phyloP scores from a whole-genome alignment of 2,113 vertebrate species.

The rabbit (Oryctolagus cuniculus) region DNA sequence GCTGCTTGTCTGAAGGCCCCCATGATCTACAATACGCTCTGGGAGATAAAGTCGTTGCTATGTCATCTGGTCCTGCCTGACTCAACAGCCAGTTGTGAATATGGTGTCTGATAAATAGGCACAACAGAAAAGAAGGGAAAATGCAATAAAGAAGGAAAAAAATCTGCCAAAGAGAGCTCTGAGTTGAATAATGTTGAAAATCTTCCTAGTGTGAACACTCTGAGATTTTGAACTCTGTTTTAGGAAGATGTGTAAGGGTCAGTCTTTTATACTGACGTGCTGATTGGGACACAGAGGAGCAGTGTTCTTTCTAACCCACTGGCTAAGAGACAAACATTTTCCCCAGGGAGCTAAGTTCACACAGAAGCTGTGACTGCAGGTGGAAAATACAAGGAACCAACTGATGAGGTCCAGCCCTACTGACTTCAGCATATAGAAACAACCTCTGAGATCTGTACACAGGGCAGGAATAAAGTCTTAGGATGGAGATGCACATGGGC shows the following conservation, averaged over 20 bases:
- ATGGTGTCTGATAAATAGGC: background rate
- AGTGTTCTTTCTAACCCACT: background rate
- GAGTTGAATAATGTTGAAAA: background rate
- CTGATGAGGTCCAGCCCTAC: background rate
- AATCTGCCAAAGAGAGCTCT: rapidly evolving
- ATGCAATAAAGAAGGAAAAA: background rate
- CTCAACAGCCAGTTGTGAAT: background rate
- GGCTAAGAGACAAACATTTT: background rate
- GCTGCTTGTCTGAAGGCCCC: background rate
- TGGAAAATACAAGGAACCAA: background rate
- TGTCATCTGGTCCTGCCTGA: background rate
- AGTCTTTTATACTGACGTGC: background rate
- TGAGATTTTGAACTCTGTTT: background rate
- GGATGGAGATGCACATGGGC: rapidly evolving
- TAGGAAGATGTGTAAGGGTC: background rate
- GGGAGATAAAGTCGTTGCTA: background rate
- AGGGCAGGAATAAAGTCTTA: background rate
- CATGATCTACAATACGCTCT: background rate
- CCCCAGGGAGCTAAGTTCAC: background rate
- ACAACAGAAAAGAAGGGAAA: background rate
- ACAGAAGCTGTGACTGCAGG: background rate
- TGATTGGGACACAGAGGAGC: background rate
- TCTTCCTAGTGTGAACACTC: background rate
- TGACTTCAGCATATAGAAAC: background rate
- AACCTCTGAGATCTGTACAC: background rate